Evolutionary conservation across 2,888 invertebrate genomes (phyloP).

Genomic region (Adelognathus sp.): DNA sequence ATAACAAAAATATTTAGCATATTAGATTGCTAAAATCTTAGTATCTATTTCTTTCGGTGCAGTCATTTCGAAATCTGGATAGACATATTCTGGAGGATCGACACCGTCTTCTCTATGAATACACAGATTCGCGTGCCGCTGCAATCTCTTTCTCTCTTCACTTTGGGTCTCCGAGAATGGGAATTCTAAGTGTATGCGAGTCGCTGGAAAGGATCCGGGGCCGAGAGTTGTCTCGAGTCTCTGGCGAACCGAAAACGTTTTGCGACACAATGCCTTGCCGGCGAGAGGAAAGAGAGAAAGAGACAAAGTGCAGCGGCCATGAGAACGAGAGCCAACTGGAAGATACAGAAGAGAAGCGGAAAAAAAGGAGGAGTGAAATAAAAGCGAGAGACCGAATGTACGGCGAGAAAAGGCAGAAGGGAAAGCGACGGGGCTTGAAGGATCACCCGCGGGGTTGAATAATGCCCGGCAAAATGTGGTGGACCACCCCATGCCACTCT

Average conservation of each 20-base stretch:
- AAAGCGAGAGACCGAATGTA: constrained; percentile 40
- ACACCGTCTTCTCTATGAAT: constrained; percentile 16
- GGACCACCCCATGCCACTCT: constrained; percentile 78
- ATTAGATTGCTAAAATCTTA: too few relatives aligned
- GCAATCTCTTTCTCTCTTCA: constrained; percentile 9
- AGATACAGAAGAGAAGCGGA: constrained; percentile 63
- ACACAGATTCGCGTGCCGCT: constrained; percentile 21
- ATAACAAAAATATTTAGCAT: too few relatives aligned
- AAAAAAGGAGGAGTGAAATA: constrained; percentile 12
- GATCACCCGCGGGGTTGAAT: constrained; percentile 78
- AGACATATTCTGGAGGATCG: constrained; percentile 36
- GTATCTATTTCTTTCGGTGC: too few relatives aligned
- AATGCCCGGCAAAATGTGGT: constrained; percentile 76
- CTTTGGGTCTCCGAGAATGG: constrained; percentile 21
- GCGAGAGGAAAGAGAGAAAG: constrained; percentile 43
- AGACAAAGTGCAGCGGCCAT: constrained; percentile 5
- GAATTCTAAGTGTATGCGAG: constrained; percentile 10
- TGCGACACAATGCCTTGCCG: constrained; percentile 56
- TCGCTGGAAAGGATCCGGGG: constrained; percentile 38
- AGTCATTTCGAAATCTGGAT: constrained; percentile 27
- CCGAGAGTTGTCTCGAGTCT: constrained; percentile 36
- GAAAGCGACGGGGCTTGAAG: constrained; percentile 66
- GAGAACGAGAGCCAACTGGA: constrained; percentile 21
- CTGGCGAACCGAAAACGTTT: constrained; percentile 46
- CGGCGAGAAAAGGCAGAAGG: constrained; percentile 59